phyloP scores from a whole-genome alignment of 2,888 invertebrate species.

The Ctenicera cuprea region DNA sequence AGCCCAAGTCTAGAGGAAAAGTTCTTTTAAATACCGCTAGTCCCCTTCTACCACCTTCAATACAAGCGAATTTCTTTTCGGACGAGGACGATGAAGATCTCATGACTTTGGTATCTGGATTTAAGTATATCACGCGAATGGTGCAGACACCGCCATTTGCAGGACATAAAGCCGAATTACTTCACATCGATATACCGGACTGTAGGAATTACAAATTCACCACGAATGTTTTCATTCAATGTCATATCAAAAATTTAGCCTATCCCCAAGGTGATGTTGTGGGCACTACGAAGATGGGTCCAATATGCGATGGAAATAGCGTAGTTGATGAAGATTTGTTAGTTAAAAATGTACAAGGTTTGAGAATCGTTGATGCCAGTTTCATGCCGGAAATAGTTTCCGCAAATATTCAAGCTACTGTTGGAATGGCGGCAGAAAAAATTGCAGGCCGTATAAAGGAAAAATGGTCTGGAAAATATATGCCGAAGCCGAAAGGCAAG shows the following conservation, averaged over 20 bases:
- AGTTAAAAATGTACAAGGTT: constrained; percentile 79
- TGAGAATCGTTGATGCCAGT: constrained; percentile 87
- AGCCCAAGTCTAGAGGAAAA: constrained; percentile 72
- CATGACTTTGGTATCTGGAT: constrained; percentile 74
- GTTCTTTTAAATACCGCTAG: constrained; percentile 73
- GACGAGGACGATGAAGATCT: constrained; percentile 74
- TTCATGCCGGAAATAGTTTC: constrained; percentile 84
- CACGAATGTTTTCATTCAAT: constrained; percentile 75
- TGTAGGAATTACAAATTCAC: constrained; percentile 67
- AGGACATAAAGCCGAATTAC: constrained; percentile 66
- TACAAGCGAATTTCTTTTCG: constrained; percentile 78
- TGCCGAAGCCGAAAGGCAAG: background rate
- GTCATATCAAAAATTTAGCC: constrained; percentile 64
- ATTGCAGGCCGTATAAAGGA: constrained; percentile 72
- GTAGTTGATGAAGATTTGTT: constrained; percentile 81
- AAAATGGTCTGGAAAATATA: constrained; percentile 60
- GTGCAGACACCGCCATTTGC: constrained; percentile 70
- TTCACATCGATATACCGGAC: constrained; percentile 67
- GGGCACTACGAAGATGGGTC: constrained; percentile 82
- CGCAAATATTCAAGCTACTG: constrained; percentile 76
- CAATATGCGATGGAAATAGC: constrained; percentile 82
- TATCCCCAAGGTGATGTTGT: constrained; percentile 55
- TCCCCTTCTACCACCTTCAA: constrained; percentile 67
- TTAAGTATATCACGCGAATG: constrained; percentile 69
- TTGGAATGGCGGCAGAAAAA: constrained; percentile 73